Evolutionary conservation across 2,888 invertebrate species (phyloP), one percentile per base, ranked within the genome.

Genomic region (Euplexia lucipara): DNA sequence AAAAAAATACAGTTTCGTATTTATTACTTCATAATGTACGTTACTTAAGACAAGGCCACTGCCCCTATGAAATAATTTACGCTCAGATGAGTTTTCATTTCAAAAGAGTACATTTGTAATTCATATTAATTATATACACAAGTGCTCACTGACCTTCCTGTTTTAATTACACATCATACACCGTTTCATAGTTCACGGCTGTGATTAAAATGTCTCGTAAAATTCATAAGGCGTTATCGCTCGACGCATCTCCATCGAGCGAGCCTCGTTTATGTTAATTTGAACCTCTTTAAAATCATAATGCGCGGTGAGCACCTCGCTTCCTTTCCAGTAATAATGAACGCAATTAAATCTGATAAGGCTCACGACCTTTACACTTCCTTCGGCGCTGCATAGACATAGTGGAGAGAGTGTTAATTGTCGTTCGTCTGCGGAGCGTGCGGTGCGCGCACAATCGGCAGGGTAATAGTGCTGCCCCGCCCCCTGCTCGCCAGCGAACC

Each of bases 101-200:
- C 92, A 92, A 91, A 93, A 93, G 88, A 88, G 81, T 88, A 84
- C 88, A 89, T 91, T 92, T 90, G 89, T 91, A 93, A 92, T 92
- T 92, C 90, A 91, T 91, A 92, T 91, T 91, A 91, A 93, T 92
- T 92, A 93, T 89, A 90, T 88, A 90, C 85, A 88, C 88, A 83
- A 85, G 90, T 94, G 92, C 93, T 91, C 92, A 94, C 91, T 95
- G 95, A 95, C 95, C 95, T 95, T 93, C 92, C 92, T 87, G 90
- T 87, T 92, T 90, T 95, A 95, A 95, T 95, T 92, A 91, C 86
- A 86, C 85, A 83, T 86, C 87, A 84, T 86, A 85, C 88, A 85
- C 84, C 81, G 90, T 90, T 91, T 91, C 95, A 95, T 94, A 95
- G 95, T 95, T 95, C 95, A 95, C 94, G 93, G 93, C 90, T 92